Evolutionary conservation across 1,140 invertebrate species (phyloP).

Genomic region (Cephus cinctus): DNA sequence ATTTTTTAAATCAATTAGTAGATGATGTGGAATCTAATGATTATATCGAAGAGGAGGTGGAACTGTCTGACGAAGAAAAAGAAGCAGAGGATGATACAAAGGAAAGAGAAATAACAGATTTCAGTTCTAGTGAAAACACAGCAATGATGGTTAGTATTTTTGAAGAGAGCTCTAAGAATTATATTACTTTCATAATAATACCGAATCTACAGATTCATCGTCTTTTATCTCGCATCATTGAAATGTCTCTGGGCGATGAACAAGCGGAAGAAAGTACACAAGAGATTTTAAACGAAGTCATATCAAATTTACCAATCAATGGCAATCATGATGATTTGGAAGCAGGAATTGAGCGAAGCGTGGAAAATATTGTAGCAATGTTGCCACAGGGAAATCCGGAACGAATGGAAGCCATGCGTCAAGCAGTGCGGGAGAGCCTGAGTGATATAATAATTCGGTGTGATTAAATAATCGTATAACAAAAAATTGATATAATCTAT

Average conservation of each 20-base stretch:
- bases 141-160: conserved; percentile 2
- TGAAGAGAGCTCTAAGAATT: background rate
- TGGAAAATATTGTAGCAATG: background rate
- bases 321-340: background rate
- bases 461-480: no score
- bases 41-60: background rate
- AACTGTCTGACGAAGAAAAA: conserved; percentile 1
- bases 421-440: conserved; percentile 11
- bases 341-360: conserved; percentile 3
- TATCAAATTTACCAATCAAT: conserved; percentile 1
- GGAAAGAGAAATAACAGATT: conserved; percentile 5
- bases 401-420: background rate
- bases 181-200: background rate
- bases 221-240: conserved; percentile 17
- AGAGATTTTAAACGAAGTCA: background rate
- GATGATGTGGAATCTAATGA: conserved; percentile 7
- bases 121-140: background rate
- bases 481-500: conserved; percentile 1
- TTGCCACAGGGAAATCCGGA: background rate
- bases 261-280: background rate
- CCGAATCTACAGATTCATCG: conserved; percentile 13
- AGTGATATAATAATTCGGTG: conserved; percentile 16
- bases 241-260: conserved; percentile 3
- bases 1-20: background rate
- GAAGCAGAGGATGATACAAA: conserved; percentile 7